Base-by-base conservation (phyloP, 2,888 invertebrate genomes). In the Ochropacha duplaris region DNA sequence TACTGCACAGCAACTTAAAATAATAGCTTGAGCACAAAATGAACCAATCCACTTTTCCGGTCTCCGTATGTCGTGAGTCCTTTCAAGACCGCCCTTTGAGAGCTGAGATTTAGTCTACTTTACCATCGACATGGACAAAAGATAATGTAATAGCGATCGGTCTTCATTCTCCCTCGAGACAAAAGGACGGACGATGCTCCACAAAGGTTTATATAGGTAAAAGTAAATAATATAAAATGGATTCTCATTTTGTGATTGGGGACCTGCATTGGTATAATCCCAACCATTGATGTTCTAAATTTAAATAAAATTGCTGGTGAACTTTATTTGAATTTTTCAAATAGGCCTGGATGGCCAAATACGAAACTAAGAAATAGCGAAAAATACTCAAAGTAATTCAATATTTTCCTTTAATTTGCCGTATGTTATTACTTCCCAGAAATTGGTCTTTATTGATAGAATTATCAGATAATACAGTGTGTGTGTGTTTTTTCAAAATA, bases 131-230 rank as follows among this genome's bases (percentile, higher is more conserved):
- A 52, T 34, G 34, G 52, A 52, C 52, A 52, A 31, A 22, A 31
- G 51, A 51, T 51, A 51, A 51, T 51, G 31, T 52, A 52, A 52
- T 31, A 52, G 31, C 34, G 22, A 52, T 52, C 31, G 50, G 19
- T 52, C 14, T 31, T 52, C 34, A 31, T 52, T 31, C 31, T 52
- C 52, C 44, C 44, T 0, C 31, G 52, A 52, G 52, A 52, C 52
- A 31, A 19, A 44, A 44, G 44, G 44, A 44, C 44, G 44, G 44
- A 19, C 44, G 36, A 22, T 12, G 31, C 31, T 28, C 31, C 52
- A 31, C 31, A 52, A 52, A 52, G 52, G 34, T 52, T 52, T 31
- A 12, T 22, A 16, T 52, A 51, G n/a, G 51, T 28, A 19, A 51
- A 22, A 52, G 52, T 5, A 31, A 52, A 52, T 31, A 52, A n/a